phyloP scores from a whole-genome alignment of 1,140 invertebrate species.

The Calycopis cecrops region DNA sequence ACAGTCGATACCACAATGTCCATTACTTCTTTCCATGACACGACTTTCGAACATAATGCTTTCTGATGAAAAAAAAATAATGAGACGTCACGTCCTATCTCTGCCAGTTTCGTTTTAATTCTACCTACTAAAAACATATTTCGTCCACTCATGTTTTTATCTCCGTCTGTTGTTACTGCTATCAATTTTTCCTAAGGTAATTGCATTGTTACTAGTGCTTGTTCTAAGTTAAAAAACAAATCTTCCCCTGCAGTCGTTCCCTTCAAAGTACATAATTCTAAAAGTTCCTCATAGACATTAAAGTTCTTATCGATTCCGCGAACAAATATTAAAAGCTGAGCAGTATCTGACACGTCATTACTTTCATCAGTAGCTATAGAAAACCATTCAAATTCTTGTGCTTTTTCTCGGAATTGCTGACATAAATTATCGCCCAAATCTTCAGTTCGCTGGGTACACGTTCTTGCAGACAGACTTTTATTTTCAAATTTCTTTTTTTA shows the following conservation, averaged over 20 bases:
- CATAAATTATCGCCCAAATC: constrained; percentile 36
- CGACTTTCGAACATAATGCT: constrained; percentile 9
- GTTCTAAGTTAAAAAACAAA: constrained; percentile 33
- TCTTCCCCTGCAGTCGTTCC: constrained; percentile 22
- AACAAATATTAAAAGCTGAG: constrained; percentile 37
- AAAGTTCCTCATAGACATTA: constrained; percentile 14
- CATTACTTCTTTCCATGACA: too few species aligned
- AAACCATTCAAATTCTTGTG: constrained; percentile 26
- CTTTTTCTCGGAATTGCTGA: constrained; percentile 21
- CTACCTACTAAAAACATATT: constrained; percentile 17
- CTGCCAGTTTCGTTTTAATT: constrained; percentile 34
- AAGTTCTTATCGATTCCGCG: constrained; percentile 35
- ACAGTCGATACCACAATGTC: constrained; percentile 6
- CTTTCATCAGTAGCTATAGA: constrained; percentile 31
- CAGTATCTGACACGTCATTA: constrained; percentile 32
- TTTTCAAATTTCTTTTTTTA: constrained; percentile 30
- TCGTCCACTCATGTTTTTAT: constrained; percentile 32
- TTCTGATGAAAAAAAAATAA: constrained; percentile 24
- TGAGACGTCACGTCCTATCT: constrained; percentile 20
- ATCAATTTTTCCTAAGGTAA: constrained; percentile 24
- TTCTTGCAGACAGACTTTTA: constrained; percentile 18
- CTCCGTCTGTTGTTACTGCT: constrained; percentile 30
- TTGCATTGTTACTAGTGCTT: constrained; percentile 22
- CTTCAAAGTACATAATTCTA: constrained; percentile 32
- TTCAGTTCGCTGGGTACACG: constrained; percentile 20